phyloP scores from a whole-genome alignment of 2,113 vertebrate species.

The Aplodontia rufa region DNA sequence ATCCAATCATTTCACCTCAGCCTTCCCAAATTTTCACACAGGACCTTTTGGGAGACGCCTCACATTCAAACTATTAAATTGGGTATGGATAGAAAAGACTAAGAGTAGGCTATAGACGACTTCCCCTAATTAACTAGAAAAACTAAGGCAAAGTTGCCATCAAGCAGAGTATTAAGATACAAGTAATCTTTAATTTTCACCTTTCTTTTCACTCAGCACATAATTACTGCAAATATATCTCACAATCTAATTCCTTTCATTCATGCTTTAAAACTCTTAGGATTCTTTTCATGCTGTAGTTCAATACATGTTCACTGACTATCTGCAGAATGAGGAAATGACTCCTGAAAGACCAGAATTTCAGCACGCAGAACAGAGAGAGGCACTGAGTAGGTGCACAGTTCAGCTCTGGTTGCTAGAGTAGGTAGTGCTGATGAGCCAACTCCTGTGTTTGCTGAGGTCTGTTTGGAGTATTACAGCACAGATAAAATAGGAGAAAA shows the following conservation, averaged over 20 bases:
- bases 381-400: fast-evolving
- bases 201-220: neutral
- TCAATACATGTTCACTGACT: neutral
- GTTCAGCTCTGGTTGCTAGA: neutral
- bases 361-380: neutral
- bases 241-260: neutral
- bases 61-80: too few relatives aligned
- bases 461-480: neutral
- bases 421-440: too few relatives aligned
- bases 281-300: neutral
- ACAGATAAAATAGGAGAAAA: neutral
- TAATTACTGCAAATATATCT: neutral
- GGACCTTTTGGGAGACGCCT: too few relatives aligned
- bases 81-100: neutral
- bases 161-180: neutral
- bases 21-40: too few relatives aligned
- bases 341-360: neutral
- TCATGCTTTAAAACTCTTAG: neutral
- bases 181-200: neutral
- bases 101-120: neutral
- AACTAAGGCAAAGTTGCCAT: neutral
- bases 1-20: too few relatives aligned
- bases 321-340: neutral
- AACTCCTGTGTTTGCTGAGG: neutral
- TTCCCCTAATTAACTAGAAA: neutral